A percentile compares a stretch with the other conserved stretches of the same genome.
Evolutionary conservation across 2,113 vertebrate species (phyloP).

Genomic region (Oreochromis aureus): DNA sequence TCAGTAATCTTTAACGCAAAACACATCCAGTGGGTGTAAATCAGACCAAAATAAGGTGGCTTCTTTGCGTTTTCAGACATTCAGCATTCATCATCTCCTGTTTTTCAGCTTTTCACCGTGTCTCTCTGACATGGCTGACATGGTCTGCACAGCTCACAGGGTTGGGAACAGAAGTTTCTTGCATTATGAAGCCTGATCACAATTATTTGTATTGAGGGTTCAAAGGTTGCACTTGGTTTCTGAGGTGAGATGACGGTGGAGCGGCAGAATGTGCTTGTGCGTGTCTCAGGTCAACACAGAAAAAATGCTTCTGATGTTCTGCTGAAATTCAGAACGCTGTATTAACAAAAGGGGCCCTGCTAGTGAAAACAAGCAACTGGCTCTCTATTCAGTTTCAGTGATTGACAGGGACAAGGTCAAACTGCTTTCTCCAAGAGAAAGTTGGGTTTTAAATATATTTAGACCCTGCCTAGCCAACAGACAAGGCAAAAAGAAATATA

Average conservation of each 20-base stretch:
- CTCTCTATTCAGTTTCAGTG: background rate
- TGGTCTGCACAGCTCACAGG: background rate
- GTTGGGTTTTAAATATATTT: background rate
- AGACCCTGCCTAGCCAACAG: background rate
- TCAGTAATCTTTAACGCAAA: background rate
- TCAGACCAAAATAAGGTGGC: background rate
- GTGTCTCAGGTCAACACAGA: background rate
- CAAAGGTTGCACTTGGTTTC: conserved; percentile 10
- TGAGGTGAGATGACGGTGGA: background rate
- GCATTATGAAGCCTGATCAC: background rate
- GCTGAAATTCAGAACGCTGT: conserved; percentile 25
- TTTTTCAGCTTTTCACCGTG: background rate
- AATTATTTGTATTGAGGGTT: background rate
- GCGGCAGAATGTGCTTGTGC: background rate
- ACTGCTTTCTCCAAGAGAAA: background rate
- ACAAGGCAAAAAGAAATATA: background rate
- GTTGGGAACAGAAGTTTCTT: background rate
- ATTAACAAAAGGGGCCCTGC: conserved; percentile 4
- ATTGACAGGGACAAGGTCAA: conserved; percentile 36
- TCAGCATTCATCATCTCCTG: background rate
- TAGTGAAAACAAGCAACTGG: background rate
- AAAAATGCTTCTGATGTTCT: conserved; percentile 9
- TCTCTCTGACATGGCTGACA: background rate
- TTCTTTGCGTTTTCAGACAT: background rate
- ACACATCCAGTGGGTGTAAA: background rate